Percentiles rank a stretch among this genome's conserved stretches.
These are phyloP conservation scores for Poeciliopsis presidionis DNA, from an alignment of 2,797 vertebrate genomes.

Conservation along the genomic window DNA sequence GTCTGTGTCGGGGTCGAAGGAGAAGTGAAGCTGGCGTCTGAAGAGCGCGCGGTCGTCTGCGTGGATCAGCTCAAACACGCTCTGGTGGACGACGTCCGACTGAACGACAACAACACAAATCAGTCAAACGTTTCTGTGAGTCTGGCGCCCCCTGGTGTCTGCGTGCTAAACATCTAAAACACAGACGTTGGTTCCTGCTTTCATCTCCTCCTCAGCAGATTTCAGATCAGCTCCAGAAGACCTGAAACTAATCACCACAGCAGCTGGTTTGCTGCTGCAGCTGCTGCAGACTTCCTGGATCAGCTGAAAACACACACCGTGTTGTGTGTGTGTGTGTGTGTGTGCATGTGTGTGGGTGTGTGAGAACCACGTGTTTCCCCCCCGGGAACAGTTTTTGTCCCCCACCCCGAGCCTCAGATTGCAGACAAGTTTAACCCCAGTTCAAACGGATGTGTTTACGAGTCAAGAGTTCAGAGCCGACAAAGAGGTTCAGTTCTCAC, in stretches of 20 bases:
- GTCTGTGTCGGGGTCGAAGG: constrained; percentile 60
- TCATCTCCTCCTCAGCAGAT: neutral
- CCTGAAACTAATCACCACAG: constrained; percentile 6
- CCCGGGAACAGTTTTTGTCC: constrained; percentile 8
- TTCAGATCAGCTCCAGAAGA: constrained; percentile 21
- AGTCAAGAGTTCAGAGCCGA: constrained; percentile 60
- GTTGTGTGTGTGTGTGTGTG: constrained; percentile 6
- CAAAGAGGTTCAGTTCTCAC: constrained; percentile 38
- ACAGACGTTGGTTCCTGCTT: neutral
- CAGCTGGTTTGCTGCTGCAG: constrained; percentile 10
- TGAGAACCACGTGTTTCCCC: constrained; percentile 8
- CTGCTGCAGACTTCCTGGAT: constrained; percentile 31
- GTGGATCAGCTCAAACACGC: constrained; percentile 85
- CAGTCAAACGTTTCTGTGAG: neutral
- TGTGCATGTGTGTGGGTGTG: neutral
- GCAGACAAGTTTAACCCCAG: constrained; percentile 36
- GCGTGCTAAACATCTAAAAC: neutral
- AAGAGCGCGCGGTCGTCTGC: constrained; percentile 81
- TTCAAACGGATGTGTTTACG: constrained; percentile 54
- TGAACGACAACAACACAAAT: constrained; percentile 41
- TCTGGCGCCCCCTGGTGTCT: constrained; percentile 3
- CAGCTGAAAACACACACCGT: constrained; percentile 11
- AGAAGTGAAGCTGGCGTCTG: constrained; percentile 78
- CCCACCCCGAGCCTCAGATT: neutral
- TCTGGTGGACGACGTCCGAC: constrained; percentile 86